A percentile compares a stretch with the other conserved stretches of the same genome.
Conservation (phyloP, 2,113 vertebrate species). For the Corydoras maculifer region DNA sequence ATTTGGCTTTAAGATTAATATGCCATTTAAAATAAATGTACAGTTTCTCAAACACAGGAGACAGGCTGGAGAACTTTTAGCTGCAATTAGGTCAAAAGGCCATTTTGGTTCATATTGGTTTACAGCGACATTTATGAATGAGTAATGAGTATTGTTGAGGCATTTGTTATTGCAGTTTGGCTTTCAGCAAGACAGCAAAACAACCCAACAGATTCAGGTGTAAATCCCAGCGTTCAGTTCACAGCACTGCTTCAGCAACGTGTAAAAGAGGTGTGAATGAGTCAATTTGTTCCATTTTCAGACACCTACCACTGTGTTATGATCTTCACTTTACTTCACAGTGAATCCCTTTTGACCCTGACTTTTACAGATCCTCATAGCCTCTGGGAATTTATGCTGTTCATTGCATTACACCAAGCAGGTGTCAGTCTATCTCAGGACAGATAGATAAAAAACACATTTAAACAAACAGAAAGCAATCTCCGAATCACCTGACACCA, state of each 20-base stretch:
- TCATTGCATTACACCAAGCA: no score
- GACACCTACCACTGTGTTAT: not conserved
- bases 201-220: not conserved
- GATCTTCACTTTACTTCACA: no score
- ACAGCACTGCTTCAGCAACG: not conserved
- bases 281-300: not conserved
- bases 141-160: not conserved
- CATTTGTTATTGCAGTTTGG: not conserved
- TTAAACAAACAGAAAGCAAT: no score
- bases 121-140: not conserved
- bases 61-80: not conserved
- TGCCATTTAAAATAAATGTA: not conserved
- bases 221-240: not conserved
- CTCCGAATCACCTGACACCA: no score
- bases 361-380: no score
- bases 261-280: slow-evolving; percentile 11
- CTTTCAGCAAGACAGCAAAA: not conserved
- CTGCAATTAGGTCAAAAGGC: not conserved
- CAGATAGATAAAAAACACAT: no score
- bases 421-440: no score
- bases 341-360: no score
- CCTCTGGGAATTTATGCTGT: no score
- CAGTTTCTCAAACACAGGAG: not conserved
- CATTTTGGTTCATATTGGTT: no score
- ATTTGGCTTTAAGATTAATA: not conserved